These are phyloP conservation scores for Heliconius himera DNA, from an alignment of 1,140 invertebrate genomes.

Conservation along the genomic window DNA sequence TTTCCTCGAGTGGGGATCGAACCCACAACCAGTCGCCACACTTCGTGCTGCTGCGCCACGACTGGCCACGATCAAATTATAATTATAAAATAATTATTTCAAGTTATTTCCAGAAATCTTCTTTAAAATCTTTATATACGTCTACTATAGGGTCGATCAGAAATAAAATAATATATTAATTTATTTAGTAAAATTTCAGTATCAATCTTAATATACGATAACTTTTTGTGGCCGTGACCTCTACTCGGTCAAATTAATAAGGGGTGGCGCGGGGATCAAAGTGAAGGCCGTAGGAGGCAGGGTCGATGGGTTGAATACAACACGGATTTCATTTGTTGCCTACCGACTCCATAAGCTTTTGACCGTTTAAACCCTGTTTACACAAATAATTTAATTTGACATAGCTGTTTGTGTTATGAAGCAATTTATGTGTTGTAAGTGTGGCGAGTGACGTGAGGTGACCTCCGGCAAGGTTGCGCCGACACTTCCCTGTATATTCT, in stretches of 20 bases:
- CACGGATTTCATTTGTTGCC: conserved; percentile 36
- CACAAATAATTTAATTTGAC: conserved; percentile 33
- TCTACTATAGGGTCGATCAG: too few relatives aligned
- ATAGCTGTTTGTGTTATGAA: conserved; percentile 56
- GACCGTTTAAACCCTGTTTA: conserved; percentile 22
- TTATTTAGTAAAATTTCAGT: conserved; percentile 27
- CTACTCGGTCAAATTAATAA: conserved; percentile 58
- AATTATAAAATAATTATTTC: background rate
- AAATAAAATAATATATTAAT: background rate
- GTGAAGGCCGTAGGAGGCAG: conserved; percentile 40
- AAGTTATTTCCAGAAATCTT: background rate
- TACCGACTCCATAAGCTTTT: conserved; percentile 18
- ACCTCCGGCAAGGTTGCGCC: conserved; percentile 76
- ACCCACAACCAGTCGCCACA: too few relatives aligned
- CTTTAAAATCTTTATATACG: background rate
- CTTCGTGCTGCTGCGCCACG: too few relatives aligned
- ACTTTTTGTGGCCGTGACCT: conserved; percentile 65
- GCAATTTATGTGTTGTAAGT: conserved; percentile 68
- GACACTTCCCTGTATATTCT: conserved; percentile 77
- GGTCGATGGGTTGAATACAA: conserved; percentile 36
- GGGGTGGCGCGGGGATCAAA: conserved; percentile 44
- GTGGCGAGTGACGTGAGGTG: conserved; percentile 70
- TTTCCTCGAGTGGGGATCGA: too few relatives aligned
- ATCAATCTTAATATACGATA: conserved; percentile 26
- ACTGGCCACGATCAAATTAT: background rate